phyloP scores from a whole-genome alignment of 2,888 invertebrate species.

The Phragmatobia fuliginosa region DNA sequence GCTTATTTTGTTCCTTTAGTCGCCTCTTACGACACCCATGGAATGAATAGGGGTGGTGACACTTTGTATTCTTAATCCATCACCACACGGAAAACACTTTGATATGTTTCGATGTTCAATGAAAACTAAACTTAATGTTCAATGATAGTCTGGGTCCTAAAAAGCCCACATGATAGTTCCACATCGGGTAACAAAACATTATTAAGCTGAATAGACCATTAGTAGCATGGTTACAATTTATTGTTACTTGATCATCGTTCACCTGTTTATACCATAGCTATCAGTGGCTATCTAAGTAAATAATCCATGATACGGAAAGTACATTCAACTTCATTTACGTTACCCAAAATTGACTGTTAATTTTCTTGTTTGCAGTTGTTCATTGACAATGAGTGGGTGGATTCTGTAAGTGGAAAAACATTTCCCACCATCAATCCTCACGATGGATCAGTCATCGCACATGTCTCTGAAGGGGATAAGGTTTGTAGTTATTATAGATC shows the following conservation, averaged over 20 bases:
- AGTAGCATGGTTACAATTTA: not conserved
- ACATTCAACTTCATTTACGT: too few species aligned
- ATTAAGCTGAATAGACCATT: not conserved
- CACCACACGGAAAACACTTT: too few species aligned
- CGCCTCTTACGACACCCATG: too few species aligned
- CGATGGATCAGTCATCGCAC: constrained; percentile 87
- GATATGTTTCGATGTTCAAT: too few species aligned
- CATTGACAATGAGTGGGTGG: constrained; percentile 83
- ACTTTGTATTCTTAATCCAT: too few species aligned
- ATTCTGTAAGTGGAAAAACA: constrained; percentile 92
- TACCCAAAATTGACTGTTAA: too few species aligned
- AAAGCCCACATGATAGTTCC: not conserved
- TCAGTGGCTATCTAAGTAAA: not conserved
- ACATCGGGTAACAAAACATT: not conserved
- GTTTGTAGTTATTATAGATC: constrained; percentile 67
- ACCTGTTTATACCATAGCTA: too few species aligned
- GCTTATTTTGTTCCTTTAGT: too few species aligned
- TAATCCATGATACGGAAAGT: not conserved
- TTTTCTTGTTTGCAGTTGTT: constrained; percentile 62
- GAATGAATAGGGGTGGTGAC: too few species aligned
- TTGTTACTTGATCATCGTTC: not conserved
- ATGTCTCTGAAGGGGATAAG: constrained; percentile 93
- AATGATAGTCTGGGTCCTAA: too few species aligned
- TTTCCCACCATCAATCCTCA: constrained; percentile 93
- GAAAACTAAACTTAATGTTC: too few species aligned